Conservation (phyloP, 2,888 invertebrate genomes). For the Caenorhabditis sinica region DNA sequence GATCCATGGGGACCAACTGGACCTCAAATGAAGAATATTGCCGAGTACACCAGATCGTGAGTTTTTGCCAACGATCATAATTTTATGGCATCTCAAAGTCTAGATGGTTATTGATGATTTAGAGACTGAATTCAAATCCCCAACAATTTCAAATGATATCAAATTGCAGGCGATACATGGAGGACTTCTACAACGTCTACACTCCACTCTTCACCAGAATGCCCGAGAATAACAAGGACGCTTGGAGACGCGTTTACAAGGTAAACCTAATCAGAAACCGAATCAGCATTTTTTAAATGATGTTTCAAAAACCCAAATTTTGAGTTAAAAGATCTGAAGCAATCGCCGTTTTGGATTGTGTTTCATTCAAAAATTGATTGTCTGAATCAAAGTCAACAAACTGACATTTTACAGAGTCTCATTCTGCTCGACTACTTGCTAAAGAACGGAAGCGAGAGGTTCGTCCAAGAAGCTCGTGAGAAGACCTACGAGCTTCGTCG, state of each 20-base stretch:
- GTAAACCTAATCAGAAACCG: no score
- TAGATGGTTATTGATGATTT: no score
- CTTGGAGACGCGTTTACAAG: slow-evolving; percentile 98
- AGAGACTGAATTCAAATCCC: no score
- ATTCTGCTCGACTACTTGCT: slow-evolving; percentile 95
- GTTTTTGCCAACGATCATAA: no score
- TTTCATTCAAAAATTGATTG: no score
- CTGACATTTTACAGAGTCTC: slow-evolving; percentile 92
- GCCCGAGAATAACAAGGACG: slow-evolving; percentile 97
- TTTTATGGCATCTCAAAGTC: no score
- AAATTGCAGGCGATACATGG: slow-evolving; percentile 59
- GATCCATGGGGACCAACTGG: slow-evolving; percentile 94
- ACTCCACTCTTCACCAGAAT: slow-evolving; percentile 99
- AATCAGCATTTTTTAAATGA: no score
- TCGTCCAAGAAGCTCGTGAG: slow-evolving; percentile 96
- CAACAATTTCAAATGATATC: no score
- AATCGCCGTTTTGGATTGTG: no score
- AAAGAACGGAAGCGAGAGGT: slow-evolving; percentile 95
- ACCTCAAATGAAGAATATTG: slow-evolving; percentile 95
- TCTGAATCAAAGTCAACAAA: no score
- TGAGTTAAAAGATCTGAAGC: no score
- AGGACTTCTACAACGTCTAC: slow-evolving; percentile 90
- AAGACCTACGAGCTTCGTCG: slow-evolving; percentile 86
- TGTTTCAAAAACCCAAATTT: no score
- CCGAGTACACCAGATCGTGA: slow-evolving; percentile 90